A percentile compares a stretch with the other conserved stretches of the same genome.
phyloP scores from a whole-genome alignment of 2,797 vertebrate genomes.

The Coccyzus lansbergi region DNA sequence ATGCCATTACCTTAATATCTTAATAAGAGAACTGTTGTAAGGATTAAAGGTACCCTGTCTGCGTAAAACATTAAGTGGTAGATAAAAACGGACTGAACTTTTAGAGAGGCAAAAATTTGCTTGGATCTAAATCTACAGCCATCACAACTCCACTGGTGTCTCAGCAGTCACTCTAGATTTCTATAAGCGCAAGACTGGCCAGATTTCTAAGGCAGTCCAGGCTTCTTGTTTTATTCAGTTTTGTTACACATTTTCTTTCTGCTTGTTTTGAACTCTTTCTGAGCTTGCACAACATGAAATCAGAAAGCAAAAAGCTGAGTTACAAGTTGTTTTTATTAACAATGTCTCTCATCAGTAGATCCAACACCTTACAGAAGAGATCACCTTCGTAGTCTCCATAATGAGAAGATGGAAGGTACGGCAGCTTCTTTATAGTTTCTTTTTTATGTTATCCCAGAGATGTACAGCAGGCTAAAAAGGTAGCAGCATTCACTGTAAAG shows the following conservation, averaged over 20 bases:
- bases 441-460: not conserved
- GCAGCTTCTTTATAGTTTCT: not conserved
- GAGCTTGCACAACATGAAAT: not conserved
- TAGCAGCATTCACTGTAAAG: not conserved
- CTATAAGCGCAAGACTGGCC: not conserved
- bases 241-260: not conserved
- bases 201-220: not conserved
- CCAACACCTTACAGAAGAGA: not conserved
- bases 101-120: not conserved
- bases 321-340: not conserved
- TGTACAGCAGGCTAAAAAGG: not conserved
- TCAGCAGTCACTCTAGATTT: not conserved
- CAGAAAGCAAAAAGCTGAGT: not conserved
- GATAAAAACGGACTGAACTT: not conserved
- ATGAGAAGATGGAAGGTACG: not conserved
- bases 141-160: not conserved
- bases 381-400: not conserved
- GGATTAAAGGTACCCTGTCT: slow-evolving; percentile 24
- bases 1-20: slow-evolving; percentile 29
- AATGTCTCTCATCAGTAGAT: not conserved
- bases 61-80: slow-evolving; percentile 58
- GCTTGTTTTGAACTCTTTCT: not conserved
- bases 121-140: not conserved
- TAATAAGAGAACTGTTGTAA: slow-evolving; percentile 60
- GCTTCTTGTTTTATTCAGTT: not conserved